phyloP scores from a whole-genome alignment of 1,140 invertebrate genomes.

The Coptotermes formosanus region DNA sequence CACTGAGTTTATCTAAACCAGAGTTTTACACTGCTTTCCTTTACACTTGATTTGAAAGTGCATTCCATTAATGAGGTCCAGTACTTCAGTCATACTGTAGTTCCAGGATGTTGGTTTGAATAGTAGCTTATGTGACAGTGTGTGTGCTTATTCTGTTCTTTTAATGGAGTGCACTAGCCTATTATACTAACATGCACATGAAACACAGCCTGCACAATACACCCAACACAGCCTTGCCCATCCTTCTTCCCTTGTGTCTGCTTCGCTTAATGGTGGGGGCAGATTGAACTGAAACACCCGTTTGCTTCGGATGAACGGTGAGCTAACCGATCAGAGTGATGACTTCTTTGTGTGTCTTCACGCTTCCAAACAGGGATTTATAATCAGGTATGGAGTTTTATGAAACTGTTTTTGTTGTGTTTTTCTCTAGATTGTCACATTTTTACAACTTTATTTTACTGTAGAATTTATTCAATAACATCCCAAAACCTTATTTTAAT shows the following conservation, averaged over 20 bases:
- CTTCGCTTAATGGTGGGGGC: constrained; percentile 34
- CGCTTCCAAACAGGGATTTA: constrained; percentile 33
- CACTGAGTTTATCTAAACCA: constrained; percentile 4
- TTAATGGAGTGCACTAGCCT: constrained; percentile 35
- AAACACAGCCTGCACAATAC: constrained; percentile 34
- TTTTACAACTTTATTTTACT: constrained; percentile 9
- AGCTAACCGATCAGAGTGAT: constrained; percentile 32
- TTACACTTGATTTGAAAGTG: constrained; percentile 27
- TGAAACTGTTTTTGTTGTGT: constrained; percentile 21
- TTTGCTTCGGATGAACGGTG: constrained; percentile 28
- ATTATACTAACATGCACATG: constrained; percentile 36
- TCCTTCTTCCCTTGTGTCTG: constrained; percentile 27
- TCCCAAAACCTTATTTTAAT: neutral
- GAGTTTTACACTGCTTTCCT: constrained; percentile 29
- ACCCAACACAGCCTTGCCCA: constrained; percentile 22
- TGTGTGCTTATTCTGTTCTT: neutral
- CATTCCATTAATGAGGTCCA: constrained; percentile 32
- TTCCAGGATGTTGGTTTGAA: neutral
- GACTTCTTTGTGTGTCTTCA: constrained; percentile 37
- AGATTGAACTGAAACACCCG: constrained; percentile 23
- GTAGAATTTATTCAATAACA: neutral
- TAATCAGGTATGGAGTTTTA: constrained; percentile 35
- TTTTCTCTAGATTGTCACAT: constrained; percentile 30
- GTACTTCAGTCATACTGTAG: neutral
- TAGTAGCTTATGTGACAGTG: neutral